Conservation (phyloP, 2,797 vertebrate genomes). For the Rhabdophis nuchalis region DNA sequence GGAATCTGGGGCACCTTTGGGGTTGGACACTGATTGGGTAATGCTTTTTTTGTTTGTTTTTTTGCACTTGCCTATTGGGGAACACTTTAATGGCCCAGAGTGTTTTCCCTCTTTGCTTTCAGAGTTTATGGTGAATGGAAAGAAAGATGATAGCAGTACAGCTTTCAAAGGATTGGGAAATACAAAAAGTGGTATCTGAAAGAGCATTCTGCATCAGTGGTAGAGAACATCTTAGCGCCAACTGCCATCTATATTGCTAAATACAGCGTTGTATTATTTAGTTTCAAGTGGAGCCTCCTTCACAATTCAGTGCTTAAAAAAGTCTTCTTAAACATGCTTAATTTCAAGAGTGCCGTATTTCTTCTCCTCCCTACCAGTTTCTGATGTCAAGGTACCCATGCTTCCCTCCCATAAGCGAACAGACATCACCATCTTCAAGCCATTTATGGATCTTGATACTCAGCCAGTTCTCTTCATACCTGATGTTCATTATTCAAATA, state of each 20-base stretch:
- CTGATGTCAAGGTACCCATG: slow-evolving; percentile 86
- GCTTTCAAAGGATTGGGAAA: background rate
- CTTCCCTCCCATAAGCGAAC: slow-evolving; percentile 87
- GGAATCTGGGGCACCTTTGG: background rate
- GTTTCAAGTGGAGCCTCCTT: background rate
- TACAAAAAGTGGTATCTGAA: background rate
- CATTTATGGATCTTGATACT: slow-evolving; percentile 86
- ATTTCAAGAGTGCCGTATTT: background rate
- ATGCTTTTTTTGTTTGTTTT: background rate
- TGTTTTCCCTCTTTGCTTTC: background rate
- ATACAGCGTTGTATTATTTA: background rate
- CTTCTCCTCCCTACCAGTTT: slow-evolving; percentile 65
- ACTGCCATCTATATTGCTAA: background rate
- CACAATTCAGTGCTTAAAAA: background rate
- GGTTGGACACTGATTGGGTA: background rate
- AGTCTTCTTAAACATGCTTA: background rate
- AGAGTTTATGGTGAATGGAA: background rate
- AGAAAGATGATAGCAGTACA: background rate
- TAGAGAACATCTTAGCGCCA: background rate
- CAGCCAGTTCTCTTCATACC: slow-evolving; percentile 98
- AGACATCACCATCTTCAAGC: slow-evolving; percentile 92
- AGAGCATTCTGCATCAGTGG: background rate
- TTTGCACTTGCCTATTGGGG: background rate
- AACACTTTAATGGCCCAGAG: background rate
- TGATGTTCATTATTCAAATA: slow-evolving; percentile 88